These are phyloP conservation scores for Paguma larvata DNA, from an alignment of 2,797 vertebrate species.

Conservation along the genomic window DNA sequence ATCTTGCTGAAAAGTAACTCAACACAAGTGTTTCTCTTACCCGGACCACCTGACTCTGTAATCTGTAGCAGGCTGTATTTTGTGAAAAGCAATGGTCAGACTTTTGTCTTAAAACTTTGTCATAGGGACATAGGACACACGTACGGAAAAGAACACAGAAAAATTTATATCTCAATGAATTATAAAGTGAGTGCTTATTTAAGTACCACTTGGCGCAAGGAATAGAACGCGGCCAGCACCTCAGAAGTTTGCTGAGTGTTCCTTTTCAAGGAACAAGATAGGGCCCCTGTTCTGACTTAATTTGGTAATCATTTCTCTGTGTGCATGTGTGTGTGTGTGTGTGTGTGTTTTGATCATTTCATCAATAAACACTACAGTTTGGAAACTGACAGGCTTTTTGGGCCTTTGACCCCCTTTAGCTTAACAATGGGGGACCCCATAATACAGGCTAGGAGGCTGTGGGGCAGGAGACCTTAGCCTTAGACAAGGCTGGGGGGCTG, in stretches of 20 bases:
- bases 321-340: neutral
- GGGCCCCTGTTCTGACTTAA: neutral
- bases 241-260: too few species aligned
- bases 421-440: neutral
- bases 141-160: neutral
- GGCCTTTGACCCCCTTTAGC: neutral
- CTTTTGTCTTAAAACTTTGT: slow-evolving; percentile 2
- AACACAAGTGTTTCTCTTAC: neutral
- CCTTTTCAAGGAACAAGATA: neutral
- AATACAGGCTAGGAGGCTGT: neutral
- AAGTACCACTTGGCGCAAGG: neutral
- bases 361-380: neutral
- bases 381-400: neutral
- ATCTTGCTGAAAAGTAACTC: neutral
- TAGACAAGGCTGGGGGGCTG: neutral
- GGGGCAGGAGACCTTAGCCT: neutral
- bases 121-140: neutral
- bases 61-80: neutral
- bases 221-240: too few species aligned
- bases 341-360: neutral
- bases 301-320: neutral
- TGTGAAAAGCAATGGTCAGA: neutral
- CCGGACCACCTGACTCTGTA: neutral
- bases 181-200: neutral
- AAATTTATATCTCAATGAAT: neutral